Conservation (phyloP, 2,888 invertebrate genomes). For the Drosophila aldrichi region DNA sequence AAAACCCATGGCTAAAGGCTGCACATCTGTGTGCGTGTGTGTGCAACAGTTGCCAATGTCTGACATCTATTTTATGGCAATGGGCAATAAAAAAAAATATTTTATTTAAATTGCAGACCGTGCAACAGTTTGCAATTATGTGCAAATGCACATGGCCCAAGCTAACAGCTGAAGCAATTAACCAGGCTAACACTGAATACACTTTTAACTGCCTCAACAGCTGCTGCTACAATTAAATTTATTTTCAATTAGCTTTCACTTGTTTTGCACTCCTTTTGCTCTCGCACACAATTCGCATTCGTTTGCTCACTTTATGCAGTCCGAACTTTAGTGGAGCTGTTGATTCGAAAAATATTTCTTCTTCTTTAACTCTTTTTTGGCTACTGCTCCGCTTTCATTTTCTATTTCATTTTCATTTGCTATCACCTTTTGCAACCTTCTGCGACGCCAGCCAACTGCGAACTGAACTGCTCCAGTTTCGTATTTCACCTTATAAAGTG, state of each 20-base stretch:
- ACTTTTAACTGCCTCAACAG: conserved; percentile 56
- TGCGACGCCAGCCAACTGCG: conserved; percentile 82
- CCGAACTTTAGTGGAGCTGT: conserved; percentile 19
- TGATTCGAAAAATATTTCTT: conserved; percentile 17
- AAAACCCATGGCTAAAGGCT: conserved; percentile 54
- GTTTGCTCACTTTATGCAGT: conserved; percentile 27
- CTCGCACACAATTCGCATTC: conserved; percentile 31
- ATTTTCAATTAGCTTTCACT: conserved; percentile 42
- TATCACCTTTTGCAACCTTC: conserved; percentile 68
- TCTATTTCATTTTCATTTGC: conserved; percentile 7
- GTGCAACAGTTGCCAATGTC: conserved; percentile 66
- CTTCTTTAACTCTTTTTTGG: not conserved
- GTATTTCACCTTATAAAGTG: conserved; percentile 73
- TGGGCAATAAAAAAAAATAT: conserved; percentile 45
- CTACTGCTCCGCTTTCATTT: conserved; percentile 20
- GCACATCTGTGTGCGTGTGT: conserved; percentile 21
- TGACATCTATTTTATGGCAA: conserved; percentile 60
- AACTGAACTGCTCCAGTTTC: conserved; percentile 81
- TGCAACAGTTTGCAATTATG: conserved; percentile 81
- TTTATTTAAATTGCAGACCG: conserved; percentile 58
- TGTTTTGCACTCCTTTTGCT: conserved; percentile 18
- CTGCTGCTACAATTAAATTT: conserved; percentile 31
- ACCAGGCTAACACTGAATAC: conserved; percentile 39
- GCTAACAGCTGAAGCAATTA: not conserved
- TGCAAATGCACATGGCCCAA: conserved; percentile 57